phyloP scores from a whole-genome alignment of 2,113 vertebrate genomes.

The Pleuronectes platessa region DNA sequence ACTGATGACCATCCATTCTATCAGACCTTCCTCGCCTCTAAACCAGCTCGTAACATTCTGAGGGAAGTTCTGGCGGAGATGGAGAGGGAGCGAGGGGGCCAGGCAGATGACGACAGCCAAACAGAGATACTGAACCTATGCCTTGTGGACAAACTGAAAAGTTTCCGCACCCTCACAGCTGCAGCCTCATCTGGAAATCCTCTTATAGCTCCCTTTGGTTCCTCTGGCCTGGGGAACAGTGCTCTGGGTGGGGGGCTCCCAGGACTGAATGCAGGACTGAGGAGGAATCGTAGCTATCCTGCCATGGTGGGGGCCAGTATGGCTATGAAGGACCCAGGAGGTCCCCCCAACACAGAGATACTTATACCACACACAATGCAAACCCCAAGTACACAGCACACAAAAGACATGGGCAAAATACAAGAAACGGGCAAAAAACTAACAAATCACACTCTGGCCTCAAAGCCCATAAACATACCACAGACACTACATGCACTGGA shows the following conservation, averaged over 20 bases:
- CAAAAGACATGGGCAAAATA: conserved; percentile 4
- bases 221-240: conserved; percentile 78
- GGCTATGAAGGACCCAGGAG: conserved; percentile 93
- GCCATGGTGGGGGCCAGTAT: conserved; percentile 97
- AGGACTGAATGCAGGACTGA: conserved; percentile 87
- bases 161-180: conserved; percentile 81
- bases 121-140: conserved; percentile 91
- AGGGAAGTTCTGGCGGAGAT: conserved; percentile 90
- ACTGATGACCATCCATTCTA: conserved; percentile 83
- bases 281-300: conserved; percentile 95
- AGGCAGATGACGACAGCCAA: conserved; percentile 88
- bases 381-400: conserved; percentile 22
- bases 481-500: conserved; percentile 53
- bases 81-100: conserved; percentile 68
- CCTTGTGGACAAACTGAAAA: conserved; percentile 95
- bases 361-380: conserved; percentile 80
- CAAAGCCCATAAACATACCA: conserved; percentile 30
- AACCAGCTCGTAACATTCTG: conserved; percentile 94
- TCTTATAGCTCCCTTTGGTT: conserved; percentile 83
- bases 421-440: conserved; percentile 34
- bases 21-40: conserved; percentile 93
- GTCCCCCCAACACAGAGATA: conserved; percentile 86
- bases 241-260: conserved; percentile 86
- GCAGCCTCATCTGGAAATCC: conserved; percentile 66
- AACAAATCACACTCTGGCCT: conserved; percentile 14